Conservation (phyloP, 2,797 vertebrate genomes). For the Dermochelys coriacea region DNA sequence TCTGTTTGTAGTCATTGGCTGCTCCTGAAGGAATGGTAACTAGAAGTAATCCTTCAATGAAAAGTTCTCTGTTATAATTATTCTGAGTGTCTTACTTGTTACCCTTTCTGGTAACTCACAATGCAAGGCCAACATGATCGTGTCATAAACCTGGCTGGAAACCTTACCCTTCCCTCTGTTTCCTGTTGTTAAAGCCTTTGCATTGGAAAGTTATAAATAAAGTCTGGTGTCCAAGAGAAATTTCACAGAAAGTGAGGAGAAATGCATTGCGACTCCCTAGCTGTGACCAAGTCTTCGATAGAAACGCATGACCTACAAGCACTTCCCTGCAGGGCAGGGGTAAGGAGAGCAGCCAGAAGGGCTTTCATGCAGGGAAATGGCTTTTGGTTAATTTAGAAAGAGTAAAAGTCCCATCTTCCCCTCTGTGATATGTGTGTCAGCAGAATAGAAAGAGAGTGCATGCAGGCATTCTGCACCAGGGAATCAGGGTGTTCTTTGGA, state of each 20-base stretch:
- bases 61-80: constrained; percentile 49
- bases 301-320: constrained; percentile 40
- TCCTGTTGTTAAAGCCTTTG: constrained; percentile 71
- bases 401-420: constrained; percentile 32
- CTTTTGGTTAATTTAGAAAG: constrained; percentile 38
- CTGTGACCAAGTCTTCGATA: constrained; percentile 27
- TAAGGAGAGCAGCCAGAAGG: constrained; percentile 24
- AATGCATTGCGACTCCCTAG: constrained; percentile 36
- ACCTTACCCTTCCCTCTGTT: constrained; percentile 68
- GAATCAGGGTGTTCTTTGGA: neutral
- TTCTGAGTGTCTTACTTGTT: constrained; percentile 63
- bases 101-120: constrained; percentile 66
- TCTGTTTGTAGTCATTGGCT: constrained; percentile 31
- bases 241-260: constrained; percentile 57
- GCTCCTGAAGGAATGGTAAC: constrained; percentile 47
- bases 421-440: neutral
- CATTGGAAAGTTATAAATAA: constrained; percentile 65
- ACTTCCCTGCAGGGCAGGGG: constrained; percentile 15
- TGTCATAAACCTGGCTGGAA: constrained; percentile 71
- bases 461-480: neutral
- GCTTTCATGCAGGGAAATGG: constrained; percentile 49
- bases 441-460: neutral
- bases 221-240: constrained; percentile 45
- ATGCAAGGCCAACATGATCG: constrained; percentile 58
- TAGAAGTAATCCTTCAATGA: constrained; percentile 53